Base-by-base conservation (phyloP, 2,888 invertebrate genomes). In the Epinotia demarniana region DNA sequence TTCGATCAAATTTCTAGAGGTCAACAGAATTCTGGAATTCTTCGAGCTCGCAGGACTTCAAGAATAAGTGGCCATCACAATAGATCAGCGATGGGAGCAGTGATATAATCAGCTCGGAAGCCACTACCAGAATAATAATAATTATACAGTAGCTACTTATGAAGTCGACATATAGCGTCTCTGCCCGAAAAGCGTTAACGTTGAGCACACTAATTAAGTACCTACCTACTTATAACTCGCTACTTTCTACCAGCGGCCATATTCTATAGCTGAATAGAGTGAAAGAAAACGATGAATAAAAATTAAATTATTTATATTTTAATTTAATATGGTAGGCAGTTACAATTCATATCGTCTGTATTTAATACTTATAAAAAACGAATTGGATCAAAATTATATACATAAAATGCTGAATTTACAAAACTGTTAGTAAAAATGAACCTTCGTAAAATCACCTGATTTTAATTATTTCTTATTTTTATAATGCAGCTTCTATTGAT, bases 251-350 rank as follows among this genome's bases (percentile, higher is more conserved):
- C 5, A 49, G 6, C 16, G 49, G 16, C 16, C 49, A 49, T 13
- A 13, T 11, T 3, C 13, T 13, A 46, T 12, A 46, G 49, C 49
- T 53, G n/a, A n/a, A 53, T 39, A 62, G 53, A 3, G 39, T 19
- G 18, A 43, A 72, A 62, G 27, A 16, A 75, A 75, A 72, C 71
- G 0, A 39, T 12, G 16, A 9, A 39, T 61, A 43, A 66, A 73
- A 76, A 69, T 76, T 73, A 69, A 76, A 72, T 76, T 69, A 72
- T 76, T 66, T 76, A 27, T 76, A 71, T 73, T 73, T 69, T 43
- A 63, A 75, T 73, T 57, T 72, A 68, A 69, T 63, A 49, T 69
- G 60, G 49, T 71, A 75, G 75, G 71, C 67, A 71, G 75, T 61
- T 75, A 72, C 75, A 75, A 27, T 43, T 67, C 13, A 16, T 39